Base-by-base conservation (phyloP, 2,888 invertebrate genomes). In the Clostera curtula region DNA sequence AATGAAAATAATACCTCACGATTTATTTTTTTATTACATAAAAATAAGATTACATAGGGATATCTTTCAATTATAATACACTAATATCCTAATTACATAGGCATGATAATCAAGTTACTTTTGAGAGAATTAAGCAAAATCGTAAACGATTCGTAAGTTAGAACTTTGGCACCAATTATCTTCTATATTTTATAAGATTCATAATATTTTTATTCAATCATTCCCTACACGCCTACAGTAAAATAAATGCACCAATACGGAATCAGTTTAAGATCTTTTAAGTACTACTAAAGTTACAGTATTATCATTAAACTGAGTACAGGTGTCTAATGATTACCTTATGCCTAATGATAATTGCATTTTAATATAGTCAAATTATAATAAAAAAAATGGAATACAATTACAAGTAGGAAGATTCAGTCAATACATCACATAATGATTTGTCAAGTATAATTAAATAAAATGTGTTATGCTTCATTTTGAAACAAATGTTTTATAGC, bases 131-230 rank as follows among this genome's bases (percentile, higher is more conserved):
- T n/a, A n/a, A n/a, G n/a, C n/a, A n/a, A n/a, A n/a, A n/a, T n/a
- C n/a, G n/a, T n/a, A n/a, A n/a, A n/a, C n/a, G n/a, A n/a, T n/a
- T n/a, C n/a, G n/a, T 34, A 41, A 33, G 34, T 57, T 33, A 43
- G 46, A 63, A 58, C 73, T 76, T 77, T 76, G 77, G 77, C 77
- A 77, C 76, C 68, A 57, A 67, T 66, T 55, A 55, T 58, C 34
- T 54, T 49, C 49, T 66, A 63, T 27, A 27, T 27, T 31, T 29
- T 31, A 40, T 36, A 45, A 27, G 29, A 43, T 39, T 42, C 38
- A 35, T 43, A 36, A 26, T 46, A 50, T 51, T 37, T 37, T 26
- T 31, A 24, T 40, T 41, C 31, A 30, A 31, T 39, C n/a, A 24
- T 34, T 36, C 24, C 10, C 24, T 17, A 36, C 34, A 36, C 32